Percentiles rank a stretch among this genome's conserved stretches.
Evolutionary conservation across 2,888 invertebrate species (phyloP).

Genomic region (Habroteleia sp.): DNA sequence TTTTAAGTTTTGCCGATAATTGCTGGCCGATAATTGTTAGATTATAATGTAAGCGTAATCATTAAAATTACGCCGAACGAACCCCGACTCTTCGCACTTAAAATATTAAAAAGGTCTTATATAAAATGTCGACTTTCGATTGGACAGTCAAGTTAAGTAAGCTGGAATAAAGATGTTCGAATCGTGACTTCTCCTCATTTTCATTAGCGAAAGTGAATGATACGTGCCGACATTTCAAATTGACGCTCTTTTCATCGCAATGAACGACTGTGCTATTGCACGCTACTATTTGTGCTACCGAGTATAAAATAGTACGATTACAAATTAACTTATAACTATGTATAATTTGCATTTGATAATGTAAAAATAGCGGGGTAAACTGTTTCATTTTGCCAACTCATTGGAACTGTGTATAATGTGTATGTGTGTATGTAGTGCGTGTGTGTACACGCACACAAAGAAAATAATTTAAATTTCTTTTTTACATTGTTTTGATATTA

Average conservation of each 20-base stretch:
- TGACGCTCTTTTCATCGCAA: constrained; percentile 60
- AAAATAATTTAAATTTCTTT: no score
- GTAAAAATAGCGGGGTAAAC: constrained; percentile 3
- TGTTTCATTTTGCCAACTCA: no score
- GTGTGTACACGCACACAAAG: no score
- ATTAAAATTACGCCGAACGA: constrained; percentile 36
- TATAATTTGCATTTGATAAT: constrained; percentile 33
- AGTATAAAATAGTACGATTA: constrained; percentile 46
- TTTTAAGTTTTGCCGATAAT: no score
- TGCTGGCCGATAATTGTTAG: constrained; percentile 10
- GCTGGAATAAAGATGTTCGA: constrained; percentile 58
- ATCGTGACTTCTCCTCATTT: constrained; percentile 70
- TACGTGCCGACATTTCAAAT: constrained; percentile 77
- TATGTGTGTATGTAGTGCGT: no score
- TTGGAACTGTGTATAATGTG: no score
- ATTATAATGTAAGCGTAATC: constrained; percentile 49
- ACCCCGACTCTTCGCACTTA: constrained; percentile 9
- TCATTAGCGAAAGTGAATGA: constrained; percentile 80
- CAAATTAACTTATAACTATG: constrained; percentile 10
- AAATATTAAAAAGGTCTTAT: constrained; percentile 55
- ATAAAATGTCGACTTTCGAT: constrained; percentile 61
- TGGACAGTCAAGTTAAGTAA: constrained; percentile 56
- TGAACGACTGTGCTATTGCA: constrained; percentile 26
- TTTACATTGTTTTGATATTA: no score
- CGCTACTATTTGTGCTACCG: constrained; percentile 46